Percentiles rank a stretch among this genome's conserved stretches.
Conservation (phyloP, 2,113 vertebrate genomes). For the Lontra canadensis region DNA sequence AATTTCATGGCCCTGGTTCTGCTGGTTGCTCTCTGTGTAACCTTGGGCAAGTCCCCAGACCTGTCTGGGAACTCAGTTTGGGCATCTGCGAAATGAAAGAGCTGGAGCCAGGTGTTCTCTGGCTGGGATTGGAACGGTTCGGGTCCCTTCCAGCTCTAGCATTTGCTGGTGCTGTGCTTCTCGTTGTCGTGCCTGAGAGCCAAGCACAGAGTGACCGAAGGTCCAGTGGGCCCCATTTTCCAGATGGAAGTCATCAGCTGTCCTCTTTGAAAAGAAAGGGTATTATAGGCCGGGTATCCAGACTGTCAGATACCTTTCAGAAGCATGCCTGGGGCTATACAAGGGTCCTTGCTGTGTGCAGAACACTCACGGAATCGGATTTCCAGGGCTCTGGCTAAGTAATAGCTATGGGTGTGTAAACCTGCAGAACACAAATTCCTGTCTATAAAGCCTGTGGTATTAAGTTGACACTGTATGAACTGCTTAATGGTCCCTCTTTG, state of each 20-base stretch:
- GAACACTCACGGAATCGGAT: not conserved
- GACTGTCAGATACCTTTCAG: not conserved
- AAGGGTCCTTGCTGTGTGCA: not conserved
- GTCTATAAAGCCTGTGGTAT: not conserved
- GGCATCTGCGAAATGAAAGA: not conserved
- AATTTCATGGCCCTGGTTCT: not conserved
- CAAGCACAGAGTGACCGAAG: not conserved
- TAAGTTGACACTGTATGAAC: slow-evolving; percentile 45
- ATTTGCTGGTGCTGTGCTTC: not conserved
- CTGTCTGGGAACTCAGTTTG: not conserved
- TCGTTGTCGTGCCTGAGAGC: not conserved
- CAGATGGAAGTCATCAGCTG: not conserved
- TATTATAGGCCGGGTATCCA: not conserved
- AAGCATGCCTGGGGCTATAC: not conserved
- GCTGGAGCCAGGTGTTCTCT: not conserved
- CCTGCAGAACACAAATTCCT: not conserved
- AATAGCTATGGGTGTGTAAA: not conserved
- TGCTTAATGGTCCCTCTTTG: slow-evolving; percentile 41
- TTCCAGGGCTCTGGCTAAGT: not conserved
- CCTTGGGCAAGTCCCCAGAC: not conserved
- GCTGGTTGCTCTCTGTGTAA: not conserved
- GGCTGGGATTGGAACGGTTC: not conserved
- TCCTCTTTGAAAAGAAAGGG: not conserved
- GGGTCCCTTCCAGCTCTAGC: not conserved
- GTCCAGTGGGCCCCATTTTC: not conserved